A percentile compares a stretch with the other conserved stretches of the same genome.
Conservation (phyloP, 1,140 invertebrate genomes). For the Zelostemma sp. region DNA sequence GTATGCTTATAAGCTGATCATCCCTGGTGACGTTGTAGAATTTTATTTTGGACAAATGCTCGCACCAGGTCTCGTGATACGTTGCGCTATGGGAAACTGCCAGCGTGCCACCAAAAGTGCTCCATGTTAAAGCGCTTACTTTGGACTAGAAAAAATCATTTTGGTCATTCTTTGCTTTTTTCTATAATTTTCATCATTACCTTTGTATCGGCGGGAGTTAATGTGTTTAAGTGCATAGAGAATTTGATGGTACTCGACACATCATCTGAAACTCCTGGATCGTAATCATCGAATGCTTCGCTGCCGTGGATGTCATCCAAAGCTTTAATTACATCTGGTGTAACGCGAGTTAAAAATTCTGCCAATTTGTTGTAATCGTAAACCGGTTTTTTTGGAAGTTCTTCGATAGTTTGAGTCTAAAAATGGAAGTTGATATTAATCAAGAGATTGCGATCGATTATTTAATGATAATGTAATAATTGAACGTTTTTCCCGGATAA, state of each 20-base stretch:
- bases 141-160: constrained; percentile 55
- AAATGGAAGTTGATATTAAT: no score
- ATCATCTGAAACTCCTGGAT: constrained; percentile 47
- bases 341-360: constrained; percentile 62
- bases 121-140: constrained; percentile 65
- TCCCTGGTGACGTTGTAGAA: constrained; percentile 62
- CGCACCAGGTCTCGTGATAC: constrained; percentile 65
- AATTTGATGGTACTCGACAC: constrained; percentile 47
- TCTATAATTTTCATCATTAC: constrained; percentile 31
- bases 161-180: background rate
- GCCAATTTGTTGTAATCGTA: constrained; percentile 63
- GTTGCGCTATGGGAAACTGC: constrained; percentile 55
- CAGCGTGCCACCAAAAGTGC: constrained; percentile 63
- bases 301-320: constrained; percentile 65
- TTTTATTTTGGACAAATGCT: constrained; percentile 62
- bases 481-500: background rate
- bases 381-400: constrained; percentile 39
- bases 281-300: constrained; percentile 62
- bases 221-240: constrained; percentile 53
- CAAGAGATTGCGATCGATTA: no score
- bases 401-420: constrained; percentile 62
- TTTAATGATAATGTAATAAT: background rate
- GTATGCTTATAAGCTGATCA: constrained; percentile 50
- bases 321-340: constrained; percentile 60
- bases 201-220: constrained; percentile 46